Base-by-base conservation (phyloP, 2,797 vertebrate genomes). In the Rhabdophis nuchalis region DNA sequence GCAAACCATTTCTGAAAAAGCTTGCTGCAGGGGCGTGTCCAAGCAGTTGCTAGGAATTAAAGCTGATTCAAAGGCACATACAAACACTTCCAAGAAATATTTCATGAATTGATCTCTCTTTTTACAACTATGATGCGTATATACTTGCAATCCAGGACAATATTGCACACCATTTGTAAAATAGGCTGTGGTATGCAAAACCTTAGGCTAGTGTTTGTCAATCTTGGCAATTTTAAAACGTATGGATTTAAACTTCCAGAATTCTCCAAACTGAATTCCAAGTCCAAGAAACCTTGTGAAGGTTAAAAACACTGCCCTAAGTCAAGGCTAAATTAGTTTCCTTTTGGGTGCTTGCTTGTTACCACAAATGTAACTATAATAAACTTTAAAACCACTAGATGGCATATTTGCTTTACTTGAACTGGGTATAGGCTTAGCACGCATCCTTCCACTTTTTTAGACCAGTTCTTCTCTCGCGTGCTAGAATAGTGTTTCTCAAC, bases 341-440 rank as follows among this genome's bases (percentile, higher is more conserved):
- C 36, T 46, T 77, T 82, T 82, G 36, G 36, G 3, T 46, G 36
- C 9, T 77, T 46, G 36, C 36, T 82, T 82, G 20, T 82, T 82
- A 29, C 13, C 0, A 0, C 0, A 36, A 8, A 0, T 0, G 64
- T 23, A 61, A 16, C 3, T 23, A 11, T 68, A 9, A 5, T 0
- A 0, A 57, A 8, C 2, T 20, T 57, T 1, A 0, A 0, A 1
- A 53, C 95, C 97, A 91, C 97, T 96, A 97, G 97, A 89, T 97
- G 97, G 97, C 97, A 53, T 0, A 89, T 64, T 91, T 90, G 50
- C 1, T 89, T 94, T 61, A 0, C 1, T 25, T 14, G 94, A 92
- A 14, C 0, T 20, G 54, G 7, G 6, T 0, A 89, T 29, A 16
- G 27, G 56, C 11, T 32, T 52, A 4, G 58, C 46, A 20, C 8